Evolutionary conservation across 2,888 invertebrate genomes (phyloP).

Genomic region (Folsomia candida): DNA sequence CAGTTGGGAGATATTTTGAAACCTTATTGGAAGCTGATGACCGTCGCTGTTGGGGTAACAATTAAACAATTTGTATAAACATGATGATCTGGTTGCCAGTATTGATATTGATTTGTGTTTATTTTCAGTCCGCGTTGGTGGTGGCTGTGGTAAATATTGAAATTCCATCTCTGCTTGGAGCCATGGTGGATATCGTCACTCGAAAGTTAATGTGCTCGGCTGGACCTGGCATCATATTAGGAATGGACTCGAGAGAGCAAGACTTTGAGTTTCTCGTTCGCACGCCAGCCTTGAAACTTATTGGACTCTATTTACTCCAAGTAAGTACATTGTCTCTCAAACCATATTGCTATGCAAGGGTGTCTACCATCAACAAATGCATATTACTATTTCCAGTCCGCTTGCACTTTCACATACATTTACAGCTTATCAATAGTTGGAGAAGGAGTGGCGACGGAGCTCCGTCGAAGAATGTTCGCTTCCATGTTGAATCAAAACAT

Average conservation of each 20-base stretch:
- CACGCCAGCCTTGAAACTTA: slow-evolving; percentile 66
- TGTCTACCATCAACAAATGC: no score
- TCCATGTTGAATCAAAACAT: slow-evolving; percentile 83
- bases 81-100: neutral
- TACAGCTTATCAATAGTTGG: slow-evolving; percentile 81
- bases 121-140: slow-evolving; percentile 74
- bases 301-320: slow-evolving; percentile 71
- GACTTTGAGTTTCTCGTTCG: slow-evolving; percentile 64
- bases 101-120: slow-evolving; percentile 13
- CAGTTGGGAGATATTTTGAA: slow-evolving; percentile 69
- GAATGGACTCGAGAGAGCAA: slow-evolving; percentile 54
- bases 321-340: slow-evolving; percentile 57
- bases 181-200: slow-evolving; percentile 74
- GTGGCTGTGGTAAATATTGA: slow-evolving; percentile 86
- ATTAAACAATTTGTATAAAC: neutral
- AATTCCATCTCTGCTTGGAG: slow-evolving; percentile 80
- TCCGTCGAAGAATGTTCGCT: slow-evolving; percentile 77
- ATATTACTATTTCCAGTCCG: slow-evolving; percentile 63
- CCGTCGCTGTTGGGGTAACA: slow-evolving; percentile 74
- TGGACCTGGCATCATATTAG: neutral
- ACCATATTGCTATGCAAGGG: no score
- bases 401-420: slow-evolving; percentile 87
- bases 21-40: slow-evolving; percentile 73
- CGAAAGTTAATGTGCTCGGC: slow-evolving; percentile 51
- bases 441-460: slow-evolving; percentile 76